Evolutionary conservation across 2,888 invertebrate species (phyloP), one percentile per base, ranked within the genome.

Genomic region (Agrilus cyanescens): DNA sequence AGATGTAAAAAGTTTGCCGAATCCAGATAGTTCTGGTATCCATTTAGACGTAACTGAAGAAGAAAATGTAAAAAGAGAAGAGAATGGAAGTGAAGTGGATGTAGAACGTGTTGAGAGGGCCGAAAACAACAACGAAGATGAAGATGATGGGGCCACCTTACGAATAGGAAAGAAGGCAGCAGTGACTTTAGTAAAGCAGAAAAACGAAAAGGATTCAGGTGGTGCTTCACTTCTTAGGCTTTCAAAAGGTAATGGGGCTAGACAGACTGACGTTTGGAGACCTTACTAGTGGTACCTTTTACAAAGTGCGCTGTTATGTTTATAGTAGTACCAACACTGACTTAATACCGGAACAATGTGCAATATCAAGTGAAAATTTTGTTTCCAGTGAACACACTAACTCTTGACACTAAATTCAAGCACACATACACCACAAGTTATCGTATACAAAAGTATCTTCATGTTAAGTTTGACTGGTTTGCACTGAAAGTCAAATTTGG

Each of bases 231-330:
- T 37, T 37, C 50, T 54, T 34, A 62, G 61, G 50, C 69, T 66
- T 40, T 65, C 68, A 42, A 68, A 68, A 43, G 66, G 66, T 40
- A 63, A 65, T 37, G 53, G 63, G 59, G 53, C 69, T 60, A 58
- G 71, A 63, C 59, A 79, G 43, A 73, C 78, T n/a, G 83, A 84
- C 57, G 84, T 85, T 44, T 85, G 85, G 85, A 75, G 85, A 58
- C 85, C 85, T 12, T 85, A 85, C 65, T 85, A 60, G 62, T 50
- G 25, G 8, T 25, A 25, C 10, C 4, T 25, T 10, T 25, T 25
- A 25, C 2, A 25, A 43, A 44, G 12, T 38, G 25, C 20, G 13
- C 4, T 29, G 25, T 25, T 25, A 25, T 25, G 25, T 3, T 10
- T 10, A 25, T 25, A 10, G 10, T 25, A 10, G 10, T 25, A 25